Base-by-base conservation (phyloP, 2,888 invertebrate species). In the Trichacis sp. region DNA sequence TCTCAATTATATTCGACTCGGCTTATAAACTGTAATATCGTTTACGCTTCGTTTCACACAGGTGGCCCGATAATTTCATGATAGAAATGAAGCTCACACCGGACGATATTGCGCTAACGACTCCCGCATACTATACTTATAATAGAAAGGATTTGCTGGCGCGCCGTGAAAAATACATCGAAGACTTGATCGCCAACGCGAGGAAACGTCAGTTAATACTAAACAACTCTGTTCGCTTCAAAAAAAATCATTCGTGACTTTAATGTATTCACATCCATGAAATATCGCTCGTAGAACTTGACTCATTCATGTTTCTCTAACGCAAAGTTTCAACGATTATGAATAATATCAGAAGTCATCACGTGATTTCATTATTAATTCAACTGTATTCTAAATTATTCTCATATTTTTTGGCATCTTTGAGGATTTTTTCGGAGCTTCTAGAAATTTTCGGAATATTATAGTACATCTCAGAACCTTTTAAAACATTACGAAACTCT, bases 21-120 rank as follows among this genome's bases (percentile, higher is more conserved):
- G 38, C 42, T 38, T 47, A 3, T 42, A 45, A 52, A 53, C 47
- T 12, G 36, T 29, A 40, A 36, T 62, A 50, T 40, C 20, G 59
- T 55, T 69, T 56, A 66, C 61, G 56, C 52, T 59, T 62, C 56
- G 57, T 52, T 50, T 57, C 52, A 50, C 59, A 45, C 62, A 92
- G 92, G 50, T 93, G 92, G 83, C 87, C 92, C 48, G 93, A 94
- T 76, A 90, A 92, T 73, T 87, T 89, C 20, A 79, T 93, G 49
- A 87, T 90, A 51, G 90, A 91, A 82, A 81, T 92, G 78, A 89
- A 92, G 64, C 86, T 93, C 69, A 87, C 90, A 15, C 93, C 93
- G 0, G 85, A 88, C 36, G 88, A 90, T 63, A 80, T 91, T n/a
- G 87, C 89, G 78, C 86, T 91, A 54, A 73, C 88, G n/a, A 87